A percentile compares a stretch with the other conserved stretches of the same genome.
These are phyloP conservation scores for Natrix natrix DNA, from an alignment of 2,797 vertebrate genomes.

Conservation along the genomic window DNA sequence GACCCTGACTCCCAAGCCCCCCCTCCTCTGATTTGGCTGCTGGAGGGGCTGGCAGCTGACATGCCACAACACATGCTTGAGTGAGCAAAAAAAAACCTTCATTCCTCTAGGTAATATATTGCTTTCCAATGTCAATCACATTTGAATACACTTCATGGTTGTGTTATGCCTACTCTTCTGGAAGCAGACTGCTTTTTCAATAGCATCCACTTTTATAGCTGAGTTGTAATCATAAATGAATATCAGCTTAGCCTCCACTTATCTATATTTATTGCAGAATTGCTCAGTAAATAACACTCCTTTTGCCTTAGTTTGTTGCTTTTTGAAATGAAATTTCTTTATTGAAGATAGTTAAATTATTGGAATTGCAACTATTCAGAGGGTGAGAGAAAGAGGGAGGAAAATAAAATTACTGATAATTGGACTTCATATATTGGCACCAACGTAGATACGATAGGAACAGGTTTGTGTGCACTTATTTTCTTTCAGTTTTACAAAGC, in stretches of 20 bases:
- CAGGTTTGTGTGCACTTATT: not conserved
- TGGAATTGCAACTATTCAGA: constrained; percentile 22
- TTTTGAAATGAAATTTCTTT: constrained; percentile 51
- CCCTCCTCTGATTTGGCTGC: no score
- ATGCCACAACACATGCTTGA: not conserved
- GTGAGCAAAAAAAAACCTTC: not conserved
- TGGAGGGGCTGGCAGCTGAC: no score
- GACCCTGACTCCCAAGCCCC: no score
- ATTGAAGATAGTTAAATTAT: constrained; percentile 43
- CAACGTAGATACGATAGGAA: constrained; percentile 32
- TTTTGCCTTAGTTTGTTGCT: constrained; percentile 34
- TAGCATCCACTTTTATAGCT: not conserved
- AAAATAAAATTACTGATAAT: constrained; percentile 44
- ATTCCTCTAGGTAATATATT: not conserved
- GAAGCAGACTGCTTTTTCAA: not conserved
- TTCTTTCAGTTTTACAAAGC: constrained; percentile 34
- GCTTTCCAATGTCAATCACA: not conserved
- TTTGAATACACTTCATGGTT: constrained; percentile 17
- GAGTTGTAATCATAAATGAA: constrained; percentile 20
- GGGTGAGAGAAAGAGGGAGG: not conserved
- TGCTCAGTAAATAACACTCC: constrained; percentile 33
- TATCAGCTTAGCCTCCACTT: constrained; percentile 13
- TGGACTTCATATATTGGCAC: constrained; percentile 9
- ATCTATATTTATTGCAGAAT: constrained; percentile 32
- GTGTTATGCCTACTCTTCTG: not conserved